Base-by-base conservation (phyloP, 2,888 invertebrate species). In the Drosophila seclusa region DNA sequence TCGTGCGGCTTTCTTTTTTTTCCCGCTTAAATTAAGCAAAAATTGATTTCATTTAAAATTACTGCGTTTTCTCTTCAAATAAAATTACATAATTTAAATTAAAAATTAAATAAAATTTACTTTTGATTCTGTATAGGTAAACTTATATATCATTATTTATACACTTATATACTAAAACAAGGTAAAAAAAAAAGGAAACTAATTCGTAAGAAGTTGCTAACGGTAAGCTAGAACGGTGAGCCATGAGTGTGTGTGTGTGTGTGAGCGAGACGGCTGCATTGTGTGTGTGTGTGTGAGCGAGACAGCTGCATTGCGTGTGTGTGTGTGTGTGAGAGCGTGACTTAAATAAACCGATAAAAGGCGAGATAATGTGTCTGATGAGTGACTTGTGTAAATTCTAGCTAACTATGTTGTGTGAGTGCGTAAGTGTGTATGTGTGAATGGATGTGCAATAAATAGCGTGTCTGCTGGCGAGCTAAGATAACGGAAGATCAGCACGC, bases 1-100 rank as follows among this genome's bases (percentile, higher is more conserved):
- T 55, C 45, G 18, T 34, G 16, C 11, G 45, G 5, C 27, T 36
- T 48, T 78, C 72, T 72, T 77, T 53, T 78, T 72, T 77, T 73
- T 65, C 67, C 66, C 66, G 76, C 79, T 87, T 85, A 73, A 79
- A 82, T 82, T 64, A 80, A 86, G 83, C 77, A 68, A 77, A 64
- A 54, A 62, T 62, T 42, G 64, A 60, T 76, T 78, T 63, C 72
- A 63, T 75, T 72, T 27, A 71, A 70, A 71, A 75, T 69, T 78
- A 73, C 72, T 75, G 76, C 72, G 67, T 61, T 63, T 76, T 61
- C 59, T 70, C 70, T 73, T 82, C 42, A 78, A 90, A 90, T 90
- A 90, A 88, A 83, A 82, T 76, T 78, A 80, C 76, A 89, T 82
- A 80, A 73, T 73, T 85, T 88, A 88, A 90, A 88, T 88, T 87